These are phyloP conservation scores for Drosophila paulistorum DNA, from an alignment of 1,140 invertebrate species.

Conservation along the genomic window DNA sequence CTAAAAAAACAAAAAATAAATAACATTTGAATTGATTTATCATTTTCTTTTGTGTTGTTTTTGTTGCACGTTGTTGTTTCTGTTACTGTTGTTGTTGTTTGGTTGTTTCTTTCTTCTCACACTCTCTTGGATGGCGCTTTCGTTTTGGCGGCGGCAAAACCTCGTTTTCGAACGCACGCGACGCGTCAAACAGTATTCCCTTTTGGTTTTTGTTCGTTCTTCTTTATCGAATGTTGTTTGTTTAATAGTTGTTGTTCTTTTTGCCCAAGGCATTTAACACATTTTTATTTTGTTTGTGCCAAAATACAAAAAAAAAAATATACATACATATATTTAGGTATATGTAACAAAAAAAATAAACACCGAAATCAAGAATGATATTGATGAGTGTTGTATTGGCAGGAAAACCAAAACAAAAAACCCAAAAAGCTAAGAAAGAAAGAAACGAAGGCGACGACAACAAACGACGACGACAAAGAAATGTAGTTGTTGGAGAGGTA, in stretches of 20 bases:
- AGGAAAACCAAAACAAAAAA: slow-evolving; percentile 11
- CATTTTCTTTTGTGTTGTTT: slow-evolving; percentile 28
- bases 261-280: slow-evolving; percentile 23
- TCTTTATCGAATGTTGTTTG: not conserved
- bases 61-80: slow-evolving; percentile 8
- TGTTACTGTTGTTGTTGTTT: slow-evolving; percentile 9
- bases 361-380: too few species aligned
- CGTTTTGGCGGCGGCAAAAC: slow-evolving; percentile 77
- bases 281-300: not conserved
- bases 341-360: too few species aligned
- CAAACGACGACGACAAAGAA: slow-evolving; percentile 24
- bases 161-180: slow-evolving; percentile 16
- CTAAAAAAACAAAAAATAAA: slow-evolving; percentile 25
- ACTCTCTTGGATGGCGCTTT: slow-evolving; percentile 28
- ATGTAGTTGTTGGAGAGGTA: slow-evolving; percentile 39
- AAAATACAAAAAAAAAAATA: not conserved
- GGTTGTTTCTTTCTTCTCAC: not conserved
- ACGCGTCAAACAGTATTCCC: slow-evolving; percentile 18
- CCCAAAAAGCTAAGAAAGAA: slow-evolving; percentile 7
- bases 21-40: not conserved
- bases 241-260: not conserved
- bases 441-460: slow-evolving; percentile 31
- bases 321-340: too few species aligned
- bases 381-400: not conserved
- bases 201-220: slow-evolving; percentile 9